Evolutionary conservation across 1,140 invertebrate genomes (phyloP).

Genomic region (Heterodera schachtii): DNA sequence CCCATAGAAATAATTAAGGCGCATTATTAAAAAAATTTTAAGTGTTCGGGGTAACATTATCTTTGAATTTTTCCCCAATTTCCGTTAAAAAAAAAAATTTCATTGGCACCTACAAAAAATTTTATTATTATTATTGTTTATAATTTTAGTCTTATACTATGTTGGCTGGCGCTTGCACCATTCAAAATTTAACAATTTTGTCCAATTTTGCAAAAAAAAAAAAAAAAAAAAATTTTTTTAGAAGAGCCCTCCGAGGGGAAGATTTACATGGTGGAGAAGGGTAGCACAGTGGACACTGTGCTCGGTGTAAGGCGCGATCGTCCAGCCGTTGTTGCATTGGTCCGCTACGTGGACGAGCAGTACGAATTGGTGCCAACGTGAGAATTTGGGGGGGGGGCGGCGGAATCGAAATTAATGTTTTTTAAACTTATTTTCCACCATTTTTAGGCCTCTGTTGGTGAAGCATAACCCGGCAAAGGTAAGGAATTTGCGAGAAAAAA

Average conservation of each 20-base stretch:
- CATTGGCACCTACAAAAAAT: too few species aligned
- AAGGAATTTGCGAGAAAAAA: too few species aligned
- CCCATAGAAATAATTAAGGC: too few species aligned
- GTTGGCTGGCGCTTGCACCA: too few species aligned
- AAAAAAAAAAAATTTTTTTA: too few species aligned
- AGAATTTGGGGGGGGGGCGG: not conserved
- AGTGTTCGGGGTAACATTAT: too few species aligned
- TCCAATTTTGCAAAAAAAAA: too few species aligned
- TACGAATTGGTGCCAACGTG: slow-evolving; percentile 21
- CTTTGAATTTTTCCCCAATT: too few species aligned
- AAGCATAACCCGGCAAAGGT: slow-evolving; percentile 16
- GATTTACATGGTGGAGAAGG: slow-evolving; percentile 14
- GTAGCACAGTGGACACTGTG: slow-evolving; percentile 8
- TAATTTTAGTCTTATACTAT: too few species aligned
- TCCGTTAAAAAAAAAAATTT: too few species aligned
- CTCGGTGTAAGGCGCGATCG: slow-evolving; percentile 9
- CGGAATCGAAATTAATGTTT: not conserved
- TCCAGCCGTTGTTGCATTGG: slow-evolving; percentile 4
- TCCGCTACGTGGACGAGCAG: slow-evolving; percentile 12
- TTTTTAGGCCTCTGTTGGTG: slow-evolving; percentile 5
- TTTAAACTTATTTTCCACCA: not conserved
- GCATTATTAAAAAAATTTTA: too few species aligned
- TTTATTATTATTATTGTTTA: too few species aligned
- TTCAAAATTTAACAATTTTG: not conserved
- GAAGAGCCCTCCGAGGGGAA: slow-evolving; percentile 8